Evolutionary conservation across 2,888 invertebrate species (phyloP).

Genomic region (Atherix ibis): DNA sequence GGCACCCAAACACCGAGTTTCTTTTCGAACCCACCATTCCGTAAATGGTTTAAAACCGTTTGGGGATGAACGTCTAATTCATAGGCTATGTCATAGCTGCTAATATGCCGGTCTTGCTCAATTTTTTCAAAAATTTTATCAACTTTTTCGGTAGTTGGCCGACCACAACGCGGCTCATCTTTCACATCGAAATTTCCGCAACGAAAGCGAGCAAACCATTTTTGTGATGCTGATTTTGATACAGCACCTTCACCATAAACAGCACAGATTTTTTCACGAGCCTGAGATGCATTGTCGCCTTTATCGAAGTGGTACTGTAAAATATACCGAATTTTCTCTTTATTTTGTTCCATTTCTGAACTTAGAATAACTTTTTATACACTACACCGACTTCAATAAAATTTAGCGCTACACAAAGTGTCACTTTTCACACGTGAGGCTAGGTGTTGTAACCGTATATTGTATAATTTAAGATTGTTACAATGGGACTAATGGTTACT

Average conservation of each 20-base stretch:
- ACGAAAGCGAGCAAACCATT: not conserved
- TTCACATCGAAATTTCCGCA: not conserved
- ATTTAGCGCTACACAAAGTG: no score
- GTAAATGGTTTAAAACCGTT: not conserved
- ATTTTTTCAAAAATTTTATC: not conserved
- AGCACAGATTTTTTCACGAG: not conserved
- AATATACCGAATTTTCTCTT: not conserved
- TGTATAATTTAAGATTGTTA: no score
- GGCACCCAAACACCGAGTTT: no score
- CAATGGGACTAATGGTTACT: no score
- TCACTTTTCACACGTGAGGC: no score
- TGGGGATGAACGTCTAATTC: not conserved
- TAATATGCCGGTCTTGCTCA: not conserved
- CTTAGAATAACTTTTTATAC: not conserved
- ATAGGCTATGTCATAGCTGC: not conserved
- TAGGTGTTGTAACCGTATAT: no score
- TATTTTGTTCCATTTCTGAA: not conserved
- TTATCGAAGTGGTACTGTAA: not conserved
- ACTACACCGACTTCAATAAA: not conserved
- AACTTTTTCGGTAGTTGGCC: not conserved
- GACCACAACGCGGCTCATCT: not conserved
- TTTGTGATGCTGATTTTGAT: not conserved
- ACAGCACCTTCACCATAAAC: not conserved
- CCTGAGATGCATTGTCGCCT: not conserved
- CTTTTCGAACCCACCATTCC: not conserved